These are phyloP conservation scores for Scaptomyza cyrtandrae DNA, from an alignment of 2,888 invertebrate species.

Conservation along the genomic window DNA sequence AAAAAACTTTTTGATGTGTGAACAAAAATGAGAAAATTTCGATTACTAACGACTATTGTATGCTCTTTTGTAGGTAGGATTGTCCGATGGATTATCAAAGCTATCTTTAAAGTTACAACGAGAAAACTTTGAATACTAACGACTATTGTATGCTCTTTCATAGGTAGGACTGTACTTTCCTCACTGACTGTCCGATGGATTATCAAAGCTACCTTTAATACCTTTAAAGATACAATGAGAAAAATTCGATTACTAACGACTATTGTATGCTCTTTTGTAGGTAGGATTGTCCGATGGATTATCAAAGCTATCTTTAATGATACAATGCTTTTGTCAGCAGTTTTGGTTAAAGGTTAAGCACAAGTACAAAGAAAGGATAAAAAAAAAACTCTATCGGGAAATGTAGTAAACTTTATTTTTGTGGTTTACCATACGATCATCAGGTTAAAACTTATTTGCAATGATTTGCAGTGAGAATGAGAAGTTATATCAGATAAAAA, in stretches of 20 bases:
- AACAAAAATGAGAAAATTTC: neutral
- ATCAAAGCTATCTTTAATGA: neutral
- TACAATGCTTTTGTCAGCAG: too few relatives aligned
- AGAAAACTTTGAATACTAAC: neutral
- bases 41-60: neutral
- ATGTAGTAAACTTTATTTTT: too few relatives aligned
- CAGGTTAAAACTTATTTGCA: too few relatives aligned
- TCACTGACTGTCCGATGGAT: too few relatives aligned
- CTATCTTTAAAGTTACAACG: neutral
- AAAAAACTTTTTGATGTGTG: conserved; percentile 41
- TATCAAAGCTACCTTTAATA: neutral
- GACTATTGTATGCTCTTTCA: conserved; percentile 20
- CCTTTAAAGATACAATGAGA: too few relatives aligned
- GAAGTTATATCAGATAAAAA: too few relatives aligned
- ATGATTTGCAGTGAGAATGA: too few relatives aligned
- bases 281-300: too few relatives aligned
- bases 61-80: conserved; percentile 12
- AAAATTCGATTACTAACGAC: neutral
- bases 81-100: neutral
- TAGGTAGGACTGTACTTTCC: neutral
- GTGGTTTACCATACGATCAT: too few relatives aligned
- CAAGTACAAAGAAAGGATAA: neutral
- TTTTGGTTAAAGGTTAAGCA: neutral
- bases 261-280: conserved; percentile 14
- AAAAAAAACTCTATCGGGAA: too few relatives aligned